A percentile compares a stretch with the other conserved stretches of the same genome.
These are phyloP conservation scores for Muntiacus reevesi DNA, from an alignment of 2,113 vertebrate species.

Conservation along the genomic window DNA sequence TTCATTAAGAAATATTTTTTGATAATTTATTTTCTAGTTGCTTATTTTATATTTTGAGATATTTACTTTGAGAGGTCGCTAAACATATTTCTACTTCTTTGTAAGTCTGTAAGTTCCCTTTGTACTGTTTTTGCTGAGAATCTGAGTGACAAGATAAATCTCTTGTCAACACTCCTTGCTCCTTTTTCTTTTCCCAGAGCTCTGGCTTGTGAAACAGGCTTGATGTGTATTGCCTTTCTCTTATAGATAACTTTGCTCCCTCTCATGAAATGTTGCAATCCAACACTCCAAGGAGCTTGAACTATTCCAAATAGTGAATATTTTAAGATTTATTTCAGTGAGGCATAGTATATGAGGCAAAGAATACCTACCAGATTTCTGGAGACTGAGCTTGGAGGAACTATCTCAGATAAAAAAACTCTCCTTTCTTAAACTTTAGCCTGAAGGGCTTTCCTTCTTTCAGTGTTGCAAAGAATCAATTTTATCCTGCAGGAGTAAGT, in stretches of 20 bases:
- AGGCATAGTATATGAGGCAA: neutral
- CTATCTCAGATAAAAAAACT: neutral
- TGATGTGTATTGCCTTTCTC: slow-evolving; percentile 32
- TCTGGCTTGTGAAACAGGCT: slow-evolving; percentile 24
- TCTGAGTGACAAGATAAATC: slow-evolving; percentile 42
- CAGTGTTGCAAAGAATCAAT: neutral
- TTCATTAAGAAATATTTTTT: slow-evolving; percentile 24
- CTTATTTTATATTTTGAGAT: slow-evolving; percentile 15
- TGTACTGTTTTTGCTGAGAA: slow-evolving; percentile 19
- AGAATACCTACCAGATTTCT: neutral
- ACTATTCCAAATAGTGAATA: neutral
- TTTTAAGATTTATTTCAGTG: neutral
- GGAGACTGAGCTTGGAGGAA: neutral
- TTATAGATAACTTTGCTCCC: neutral
- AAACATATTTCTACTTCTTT: slow-evolving; percentile 37
- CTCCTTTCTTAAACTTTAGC: neutral
- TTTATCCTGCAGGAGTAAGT: neutral
- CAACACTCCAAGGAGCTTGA: slow-evolving; percentile 16
- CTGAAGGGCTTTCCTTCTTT: neutral
- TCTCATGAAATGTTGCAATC: slow-evolving; percentile 13
- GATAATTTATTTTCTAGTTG: slow-evolving; percentile 5
- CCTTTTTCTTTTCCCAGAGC: slow-evolving; percentile 38
- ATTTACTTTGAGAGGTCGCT: slow-evolving; percentile 43
- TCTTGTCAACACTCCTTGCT: slow-evolving; percentile 45
- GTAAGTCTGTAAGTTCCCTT: slow-evolving; percentile 1